Base-by-base conservation (phyloP, 64 coral and sea anemone species). In the Pachyseris speciosa region DNA sequence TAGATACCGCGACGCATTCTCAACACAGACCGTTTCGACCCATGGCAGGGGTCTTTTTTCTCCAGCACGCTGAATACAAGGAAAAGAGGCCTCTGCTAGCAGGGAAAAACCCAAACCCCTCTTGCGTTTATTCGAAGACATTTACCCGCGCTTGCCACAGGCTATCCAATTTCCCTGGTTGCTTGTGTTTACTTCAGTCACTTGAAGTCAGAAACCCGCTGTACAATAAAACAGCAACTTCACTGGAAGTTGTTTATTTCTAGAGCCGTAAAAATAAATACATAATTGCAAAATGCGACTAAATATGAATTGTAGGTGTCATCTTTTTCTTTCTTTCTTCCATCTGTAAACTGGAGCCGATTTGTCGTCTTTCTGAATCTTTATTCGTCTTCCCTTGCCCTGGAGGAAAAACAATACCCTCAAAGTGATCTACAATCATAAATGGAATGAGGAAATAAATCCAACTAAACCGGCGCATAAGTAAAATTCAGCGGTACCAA, bases 281-380 rank as follows among this genome's bases (percentile, higher is more conserved):
- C 1, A 76, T 22, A 32, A 58, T 1, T 10, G 19, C n/a, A 10
- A 26, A 2, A 29, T 24, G 12, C 7, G 27, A 22, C 2, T 22
- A 58, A 41, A 17, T 49, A 17, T 20, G 13, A 0, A 1, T 7
- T 49, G 0, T 36, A 31, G 29, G 7, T 65, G 16, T 22, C 75
- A 84, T 89, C 60, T 93, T 64, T 93, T 86, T 51, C 85, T 88
- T 41, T 89, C 86, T 86, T 75, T 96, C 41, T 53, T 96, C 94
- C 94, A 96, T 89, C 49, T 88, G 44, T 93, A 96, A 15, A 96
- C 71, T 38, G 77, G 77, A 15, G 90, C 43, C 7, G 90, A 85
- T 34, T 93, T 49, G 20, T 93, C 70, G 33, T 79, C 69, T 37
- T 69, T 75, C 53, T 73, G 85, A 37, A 81, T 39, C 3, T 89